Conservation (phyloP, 1,140 invertebrate species). For the Drosophila seguyi region DNA sequence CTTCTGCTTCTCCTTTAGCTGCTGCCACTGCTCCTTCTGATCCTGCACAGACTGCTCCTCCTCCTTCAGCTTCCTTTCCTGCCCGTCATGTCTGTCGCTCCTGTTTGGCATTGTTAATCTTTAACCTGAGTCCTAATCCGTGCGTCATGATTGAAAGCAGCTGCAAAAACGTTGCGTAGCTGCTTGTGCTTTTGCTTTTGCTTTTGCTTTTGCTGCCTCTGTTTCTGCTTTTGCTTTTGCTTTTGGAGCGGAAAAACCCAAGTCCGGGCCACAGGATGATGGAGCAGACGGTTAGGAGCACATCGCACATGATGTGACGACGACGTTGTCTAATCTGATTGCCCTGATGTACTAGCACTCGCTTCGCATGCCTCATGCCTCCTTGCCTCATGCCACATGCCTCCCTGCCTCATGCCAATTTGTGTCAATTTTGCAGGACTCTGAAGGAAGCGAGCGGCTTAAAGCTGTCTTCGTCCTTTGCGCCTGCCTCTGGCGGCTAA, state of each 20-base stretch:
- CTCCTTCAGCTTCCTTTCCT: not conserved
- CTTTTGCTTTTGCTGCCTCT: not conserved
- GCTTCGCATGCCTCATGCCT: no score
- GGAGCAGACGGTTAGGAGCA: conserved; percentile 11
- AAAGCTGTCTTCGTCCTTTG: conserved; percentile 5
- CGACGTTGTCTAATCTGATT: conserved; percentile 67
- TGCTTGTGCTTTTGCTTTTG: not conserved
- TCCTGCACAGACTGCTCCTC: not conserved
- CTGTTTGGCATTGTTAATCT: conserved; percentile 67
- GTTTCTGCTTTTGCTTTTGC: not conserved
- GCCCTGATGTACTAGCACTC: conserved; percentile 50
- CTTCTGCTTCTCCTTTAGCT: not conserved
- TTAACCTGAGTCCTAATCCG: conserved; percentile 78
- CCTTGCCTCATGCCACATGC: no score
- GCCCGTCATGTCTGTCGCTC: conserved; percentile 24
- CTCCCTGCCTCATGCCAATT: conserved; percentile 73
- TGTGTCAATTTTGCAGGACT: conserved; percentile 60
- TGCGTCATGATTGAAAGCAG: conserved; percentile 81
- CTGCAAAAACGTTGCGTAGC: conserved; percentile 62
- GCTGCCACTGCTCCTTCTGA: not conserved
- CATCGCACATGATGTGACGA: conserved; percentile 57
- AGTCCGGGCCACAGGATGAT: conserved; percentile 1
- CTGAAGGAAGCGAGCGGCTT: conserved; percentile 2
- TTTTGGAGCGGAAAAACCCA: conserved; percentile 7
- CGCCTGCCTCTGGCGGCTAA: conserved; percentile 26